A percentile compares a stretch with the other conserved stretches of the same genome.
Evolutionary conservation across 2,797 vertebrate genomes (phyloP).

Genomic region (Fundulus diaphanus): DNA sequence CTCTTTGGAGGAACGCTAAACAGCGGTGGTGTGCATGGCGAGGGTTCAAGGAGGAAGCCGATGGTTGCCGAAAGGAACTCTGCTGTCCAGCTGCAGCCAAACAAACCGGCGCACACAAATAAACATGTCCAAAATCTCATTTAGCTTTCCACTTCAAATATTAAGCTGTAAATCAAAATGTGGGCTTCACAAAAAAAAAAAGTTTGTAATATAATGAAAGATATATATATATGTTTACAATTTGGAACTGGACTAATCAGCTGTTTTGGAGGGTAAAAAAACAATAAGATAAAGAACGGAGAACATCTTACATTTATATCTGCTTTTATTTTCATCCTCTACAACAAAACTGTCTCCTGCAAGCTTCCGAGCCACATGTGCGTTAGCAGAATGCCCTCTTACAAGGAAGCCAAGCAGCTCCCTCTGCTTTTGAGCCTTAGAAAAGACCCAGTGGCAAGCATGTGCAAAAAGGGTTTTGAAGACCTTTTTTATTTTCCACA

Average conservation of each 20-base stretch:
- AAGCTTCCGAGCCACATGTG: not conserved
- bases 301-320: not conserved
- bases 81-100: not conserved
- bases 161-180: too few relatives aligned
- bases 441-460: not conserved
- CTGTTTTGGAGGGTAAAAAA: not conserved
- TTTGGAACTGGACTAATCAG: not conserved
- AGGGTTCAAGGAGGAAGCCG: not conserved
- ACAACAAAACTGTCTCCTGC: not conserved
- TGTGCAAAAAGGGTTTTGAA: conserved; percentile 6
- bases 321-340: not conserved
- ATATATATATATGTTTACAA: not conserved
- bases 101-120: not conserved
- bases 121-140: not conserved
- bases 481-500: not conserved
- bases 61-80: not conserved
- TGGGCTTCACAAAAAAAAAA: too few relatives aligned
- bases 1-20: not conserved
- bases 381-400: not conserved
- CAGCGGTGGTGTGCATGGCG: not conserved
- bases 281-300: not conserved
- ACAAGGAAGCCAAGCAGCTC: not conserved
- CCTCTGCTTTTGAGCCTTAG: not conserved
- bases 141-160: not conserved
- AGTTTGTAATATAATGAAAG: too few relatives aligned